Conservation (phyloP, 2,113 vertebrate species). For the Pantherophis guttatus region DNA sequence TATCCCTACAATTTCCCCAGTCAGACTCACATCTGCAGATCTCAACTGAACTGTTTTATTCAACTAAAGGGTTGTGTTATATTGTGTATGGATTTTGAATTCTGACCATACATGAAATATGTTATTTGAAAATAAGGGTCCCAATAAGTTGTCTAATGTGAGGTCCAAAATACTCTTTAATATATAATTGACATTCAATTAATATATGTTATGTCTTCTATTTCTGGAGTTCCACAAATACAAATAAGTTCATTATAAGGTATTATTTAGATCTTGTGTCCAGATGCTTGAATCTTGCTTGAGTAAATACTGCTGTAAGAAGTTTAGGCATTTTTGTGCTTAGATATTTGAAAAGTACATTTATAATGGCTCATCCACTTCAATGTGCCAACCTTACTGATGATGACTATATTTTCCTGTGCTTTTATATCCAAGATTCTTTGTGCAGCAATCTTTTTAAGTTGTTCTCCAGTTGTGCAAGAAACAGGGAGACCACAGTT, state of each 20-base stretch:
- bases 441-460: not conserved
- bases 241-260: not conserved
- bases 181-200: not conserved
- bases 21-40: too few relatives aligned
- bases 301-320: not conserved
- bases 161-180: not conserved
- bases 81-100: too few relatives aligned
- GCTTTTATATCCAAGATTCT: not conserved
- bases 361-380: not conserved
- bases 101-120: too few relatives aligned
- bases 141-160: not conserved
- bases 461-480: not conserved
- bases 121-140: too few relatives aligned
- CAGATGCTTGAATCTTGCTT: too few relatives aligned
- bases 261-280: not conserved
- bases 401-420: not conserved
- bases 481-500: not conserved
- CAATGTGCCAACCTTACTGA: not conserved
- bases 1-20: too few relatives aligned
- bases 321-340: not conserved
- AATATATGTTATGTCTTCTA: not conserved
- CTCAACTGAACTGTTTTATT: too few relatives aligned
- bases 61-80: too few relatives aligned
- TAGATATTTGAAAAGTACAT: not conserved
- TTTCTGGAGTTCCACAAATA: not conserved